Evolutionary conservation across 2,797 vertebrate genomes (phyloP).

Genomic region (Nannoperca australis): DNA sequence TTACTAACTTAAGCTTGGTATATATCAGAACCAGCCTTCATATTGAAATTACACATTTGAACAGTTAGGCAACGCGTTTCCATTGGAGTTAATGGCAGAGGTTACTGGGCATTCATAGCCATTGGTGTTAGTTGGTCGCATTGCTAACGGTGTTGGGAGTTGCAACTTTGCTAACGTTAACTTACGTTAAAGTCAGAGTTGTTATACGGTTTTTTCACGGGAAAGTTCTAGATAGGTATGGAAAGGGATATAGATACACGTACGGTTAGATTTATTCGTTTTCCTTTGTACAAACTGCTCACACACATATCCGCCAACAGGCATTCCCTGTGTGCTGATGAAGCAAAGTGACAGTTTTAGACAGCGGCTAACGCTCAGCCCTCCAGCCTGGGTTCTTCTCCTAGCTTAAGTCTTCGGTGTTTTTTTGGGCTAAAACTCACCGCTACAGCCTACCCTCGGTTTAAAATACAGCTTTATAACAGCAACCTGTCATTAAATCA

Average conservation of each 20-base stretch:
- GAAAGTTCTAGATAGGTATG: neutral
- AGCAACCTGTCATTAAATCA: conserved; percentile 53
- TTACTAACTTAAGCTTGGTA: fast-evolving
- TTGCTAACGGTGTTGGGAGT: neutral
- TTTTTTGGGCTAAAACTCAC: neutral
- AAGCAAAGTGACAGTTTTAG: conserved; percentile 77
- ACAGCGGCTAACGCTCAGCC: conserved; percentile 48
- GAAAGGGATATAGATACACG: fast-evolving
- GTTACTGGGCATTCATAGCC: neutral
- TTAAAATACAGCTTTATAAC: conserved; percentile 5
- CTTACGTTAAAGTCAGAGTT: conserved; percentile 1
- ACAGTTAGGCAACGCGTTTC: neutral
- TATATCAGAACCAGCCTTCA: neutral
- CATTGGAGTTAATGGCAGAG: neutral
- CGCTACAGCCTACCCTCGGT: neutral
- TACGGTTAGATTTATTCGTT: neutral
- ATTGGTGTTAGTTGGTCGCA: neutral
- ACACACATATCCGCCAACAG: conserved; percentile 4
- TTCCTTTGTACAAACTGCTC: conserved; percentile 17
- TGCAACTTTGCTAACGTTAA: neutral
- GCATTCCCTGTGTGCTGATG: conserved; percentile 64
- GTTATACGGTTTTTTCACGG: neutral
- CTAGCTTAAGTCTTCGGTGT: neutral
- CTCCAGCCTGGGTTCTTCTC: conserved; percentile 12
- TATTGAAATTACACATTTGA: neutral